A percentile compares a stretch with the other conserved stretches of the same genome.
Conservation (phyloP, 2,888 invertebrate genomes). For the Hetaerina titia region DNA sequence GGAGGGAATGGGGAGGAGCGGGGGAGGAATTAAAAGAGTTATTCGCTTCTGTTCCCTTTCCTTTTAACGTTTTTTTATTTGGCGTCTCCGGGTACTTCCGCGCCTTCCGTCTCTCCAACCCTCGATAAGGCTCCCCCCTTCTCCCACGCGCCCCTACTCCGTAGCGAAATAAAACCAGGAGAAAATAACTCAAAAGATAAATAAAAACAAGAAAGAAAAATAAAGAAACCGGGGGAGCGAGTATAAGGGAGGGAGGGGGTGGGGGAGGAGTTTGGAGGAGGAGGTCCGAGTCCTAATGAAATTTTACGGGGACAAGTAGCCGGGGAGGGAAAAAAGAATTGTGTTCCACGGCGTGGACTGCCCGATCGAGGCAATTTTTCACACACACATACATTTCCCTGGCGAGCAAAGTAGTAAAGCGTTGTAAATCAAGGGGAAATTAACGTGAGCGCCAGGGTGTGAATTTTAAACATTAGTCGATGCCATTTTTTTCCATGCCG, state of each 20-base stretch:
- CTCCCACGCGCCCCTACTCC: neutral
- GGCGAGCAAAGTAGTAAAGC: slow-evolving; percentile 33
- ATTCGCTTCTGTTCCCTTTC: slow-evolving; percentile 45
- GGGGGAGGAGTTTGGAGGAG: neutral
- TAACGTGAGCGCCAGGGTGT: slow-evolving; percentile 58
- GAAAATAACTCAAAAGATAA: neutral
- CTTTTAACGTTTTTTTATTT: slow-evolving; percentile 49
- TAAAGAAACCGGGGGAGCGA: neutral
- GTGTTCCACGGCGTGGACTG: slow-evolving; percentile 43
- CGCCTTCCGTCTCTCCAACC: neutral
- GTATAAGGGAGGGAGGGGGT: neutral
- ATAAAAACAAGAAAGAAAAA: slow-evolving; percentile 34
- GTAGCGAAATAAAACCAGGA: neutral
- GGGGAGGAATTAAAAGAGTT: slow-evolving; percentile 49
- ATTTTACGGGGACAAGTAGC: slow-evolving; percentile 66
- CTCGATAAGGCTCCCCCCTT: neutral
- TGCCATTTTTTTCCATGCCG: neutral
- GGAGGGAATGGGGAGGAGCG: neutral
- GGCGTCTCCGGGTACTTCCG: slow-evolving; percentile 29
- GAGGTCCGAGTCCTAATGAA: slow-evolving; percentile 56
- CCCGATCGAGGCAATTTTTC: slow-evolving; percentile 59
- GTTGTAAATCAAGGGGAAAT: slow-evolving; percentile 65
- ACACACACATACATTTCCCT: slow-evolving; percentile 34
- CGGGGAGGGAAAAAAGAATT: slow-evolving; percentile 55
- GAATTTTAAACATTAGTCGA: slow-evolving; percentile 44